Percentiles rank a stretch among this genome's conserved stretches.
These are phyloP conservation scores for Wasmannia auropunctata DNA, from an alignment of 1,140 invertebrate genomes.

Conservation along the genomic window DNA sequence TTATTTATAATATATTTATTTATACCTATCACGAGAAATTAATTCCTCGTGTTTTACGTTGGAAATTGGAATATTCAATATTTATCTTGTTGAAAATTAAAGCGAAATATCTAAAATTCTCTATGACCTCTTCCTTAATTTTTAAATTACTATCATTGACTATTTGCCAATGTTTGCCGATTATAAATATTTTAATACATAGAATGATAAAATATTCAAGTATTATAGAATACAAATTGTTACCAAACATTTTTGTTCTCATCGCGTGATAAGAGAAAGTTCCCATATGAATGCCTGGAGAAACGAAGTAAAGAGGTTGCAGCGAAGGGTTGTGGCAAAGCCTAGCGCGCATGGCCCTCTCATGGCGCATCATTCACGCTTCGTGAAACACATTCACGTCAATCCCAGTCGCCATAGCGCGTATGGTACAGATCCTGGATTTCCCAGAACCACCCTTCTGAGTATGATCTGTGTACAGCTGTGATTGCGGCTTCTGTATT, in stretches of 20 bases:
- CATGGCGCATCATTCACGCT: constrained; percentile 64
- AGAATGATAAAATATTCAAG: too few species aligned
- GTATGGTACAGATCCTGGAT: constrained; percentile 55
- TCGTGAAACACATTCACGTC: constrained; percentile 70
- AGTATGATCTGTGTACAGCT: constrained; percentile 32
- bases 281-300: not conserved
- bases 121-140: too few species aligned
- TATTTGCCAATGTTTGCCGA: too few species aligned
- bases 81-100: too few species aligned
- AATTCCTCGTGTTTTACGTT: too few species aligned
- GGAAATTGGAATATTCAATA: too few species aligned
- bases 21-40: too few species aligned
- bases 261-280: not conserved
- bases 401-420: constrained; percentile 63
- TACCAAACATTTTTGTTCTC: not conserved
- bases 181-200: too few species aligned
- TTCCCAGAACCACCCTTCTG: constrained; percentile 57
- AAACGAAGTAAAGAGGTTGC: constrained; percentile 33
- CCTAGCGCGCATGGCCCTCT: constrained; percentile 30
- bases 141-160: too few species aligned
- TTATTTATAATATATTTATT: too few species aligned
- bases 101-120: too few species aligned
- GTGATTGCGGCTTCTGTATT: constrained; percentile 39
- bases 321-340: constrained; percentile 44
- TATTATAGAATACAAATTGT: not conserved